These are phyloP conservation scores for Malthinus seriepunctatus DNA, from an alignment of 2,888 invertebrate species.

Conservation along the genomic window DNA sequence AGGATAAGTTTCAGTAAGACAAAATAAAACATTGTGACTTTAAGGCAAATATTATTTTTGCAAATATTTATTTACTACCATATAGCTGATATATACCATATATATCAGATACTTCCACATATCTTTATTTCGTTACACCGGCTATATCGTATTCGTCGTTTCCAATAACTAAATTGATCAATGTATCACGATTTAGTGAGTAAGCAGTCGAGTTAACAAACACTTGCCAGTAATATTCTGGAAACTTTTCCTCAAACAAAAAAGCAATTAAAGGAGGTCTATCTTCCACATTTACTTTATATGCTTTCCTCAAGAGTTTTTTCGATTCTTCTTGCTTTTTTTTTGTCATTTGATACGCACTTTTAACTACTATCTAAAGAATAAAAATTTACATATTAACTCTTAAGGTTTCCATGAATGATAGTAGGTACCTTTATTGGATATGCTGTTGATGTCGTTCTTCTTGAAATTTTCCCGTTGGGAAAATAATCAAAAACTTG, in stretches of 20 bases:
- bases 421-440: not conserved
- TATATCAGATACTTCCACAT: too few species aligned
- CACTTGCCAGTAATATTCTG: not conserved
- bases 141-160: not conserved
- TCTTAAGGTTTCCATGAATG: not conserved
- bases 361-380: slow-evolving; percentile 2
- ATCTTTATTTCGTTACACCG: not conserved
- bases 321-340: not conserved
- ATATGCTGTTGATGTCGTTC: not conserved
- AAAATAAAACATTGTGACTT: too few species aligned
- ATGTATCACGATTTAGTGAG: not conserved
- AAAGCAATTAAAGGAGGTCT: not conserved
- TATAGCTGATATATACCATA: too few species aligned
- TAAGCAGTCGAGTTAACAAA: slow-evolving; percentile 5
- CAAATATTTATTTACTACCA: too few species aligned
- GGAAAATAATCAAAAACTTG: not conserved
- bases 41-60: too few species aligned
- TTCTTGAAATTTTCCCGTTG: not conserved
- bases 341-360: not conserved
- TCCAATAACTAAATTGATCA: not conserved
- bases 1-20: too few species aligned
- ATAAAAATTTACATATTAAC: not conserved
- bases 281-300: slow-evolving; percentile 3
- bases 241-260: slow-evolving; percentile 6
- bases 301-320: slow-evolving; percentile 5